Conservation (phyloP, 1,140 invertebrate species). For the Aphis craccivora region DNA sequence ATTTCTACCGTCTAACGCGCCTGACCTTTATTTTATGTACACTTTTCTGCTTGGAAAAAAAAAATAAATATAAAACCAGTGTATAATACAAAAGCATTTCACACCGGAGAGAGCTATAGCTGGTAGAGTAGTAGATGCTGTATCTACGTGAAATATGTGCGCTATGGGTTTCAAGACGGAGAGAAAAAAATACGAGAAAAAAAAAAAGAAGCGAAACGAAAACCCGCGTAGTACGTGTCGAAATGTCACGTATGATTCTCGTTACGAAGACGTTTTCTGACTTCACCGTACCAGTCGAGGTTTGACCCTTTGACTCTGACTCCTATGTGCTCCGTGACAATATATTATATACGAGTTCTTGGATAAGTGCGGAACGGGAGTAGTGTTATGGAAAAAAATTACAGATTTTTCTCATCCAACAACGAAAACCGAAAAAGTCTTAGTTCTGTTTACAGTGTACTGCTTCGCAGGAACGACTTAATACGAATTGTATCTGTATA, state of each 20-base stretch:
- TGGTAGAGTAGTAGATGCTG: neutral
- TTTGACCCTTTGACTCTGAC: constrained; percentile 37
- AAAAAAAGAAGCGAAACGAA: neutral
- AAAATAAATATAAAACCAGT: constrained; percentile 30
- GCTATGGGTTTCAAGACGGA: neutral
- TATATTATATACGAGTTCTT: neutral
- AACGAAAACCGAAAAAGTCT: neutral
- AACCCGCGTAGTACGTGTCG: constrained; percentile 39
- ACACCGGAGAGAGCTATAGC: neutral
- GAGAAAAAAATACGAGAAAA: neutral
- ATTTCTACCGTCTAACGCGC: neutral
- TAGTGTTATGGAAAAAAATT: constrained; percentile 16
- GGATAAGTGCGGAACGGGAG: neutral
- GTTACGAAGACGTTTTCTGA: constrained; percentile 36
- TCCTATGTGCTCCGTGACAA: neutral
- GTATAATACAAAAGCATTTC: constrained; percentile 27
- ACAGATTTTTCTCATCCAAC: neutral
- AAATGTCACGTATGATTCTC: constrained; percentile 51
- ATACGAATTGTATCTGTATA: neutral
- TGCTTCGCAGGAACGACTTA: neutral
- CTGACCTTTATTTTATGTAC: constrained; percentile 26
- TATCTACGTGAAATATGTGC: constrained; percentile 15
- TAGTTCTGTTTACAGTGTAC: neutral
- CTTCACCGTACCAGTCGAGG: neutral
- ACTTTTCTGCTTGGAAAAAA: neutral